These are phyloP conservation scores for Congeria kusceri DNA, from an alignment of 2,888 invertebrate species.

Conservation along the genomic window DNA sequence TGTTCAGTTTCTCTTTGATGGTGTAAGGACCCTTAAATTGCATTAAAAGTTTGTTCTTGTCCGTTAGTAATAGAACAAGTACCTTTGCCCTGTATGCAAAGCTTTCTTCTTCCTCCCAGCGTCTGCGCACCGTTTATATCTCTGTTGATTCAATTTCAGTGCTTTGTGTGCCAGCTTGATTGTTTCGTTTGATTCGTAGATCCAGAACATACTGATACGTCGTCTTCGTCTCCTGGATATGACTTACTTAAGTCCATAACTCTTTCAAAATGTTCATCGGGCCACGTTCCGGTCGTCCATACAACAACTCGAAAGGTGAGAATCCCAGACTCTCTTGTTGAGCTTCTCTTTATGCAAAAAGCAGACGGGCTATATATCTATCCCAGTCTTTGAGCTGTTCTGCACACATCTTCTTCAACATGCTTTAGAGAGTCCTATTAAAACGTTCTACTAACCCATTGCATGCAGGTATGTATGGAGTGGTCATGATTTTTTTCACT, in stretches of 20 bases:
- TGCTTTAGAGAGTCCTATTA: constrained; percentile 50
- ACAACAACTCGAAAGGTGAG: constrained; percentile 47
- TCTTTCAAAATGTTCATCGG: constrained; percentile 16
- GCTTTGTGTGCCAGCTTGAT: constrained; percentile 47
- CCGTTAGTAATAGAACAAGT: constrained; percentile 56
- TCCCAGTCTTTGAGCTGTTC: constrained; percentile 65
- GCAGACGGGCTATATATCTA: constrained; percentile 43
- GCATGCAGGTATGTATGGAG: constrained; percentile 54
- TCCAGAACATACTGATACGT: constrained; percentile 17
- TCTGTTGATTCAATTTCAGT: constrained; percentile 14
- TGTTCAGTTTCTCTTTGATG: constrained; percentile 11
- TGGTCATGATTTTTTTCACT: constrained; percentile 48
- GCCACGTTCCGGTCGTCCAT: constrained; percentile 12
- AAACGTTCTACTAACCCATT: constrained; percentile 56
- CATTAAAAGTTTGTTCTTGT: constrained; percentile 56
- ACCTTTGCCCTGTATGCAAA: constrained; percentile 43
- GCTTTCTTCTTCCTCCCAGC: constrained; percentile 10
- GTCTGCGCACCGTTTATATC: constrained; percentile 27
- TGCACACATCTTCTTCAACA: constrained; percentile 55
- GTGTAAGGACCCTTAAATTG: constrained; percentile 44
- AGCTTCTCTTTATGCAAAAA: constrained; percentile 65
- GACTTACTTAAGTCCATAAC: constrained; percentile 1
- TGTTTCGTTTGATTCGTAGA: constrained; percentile 49
- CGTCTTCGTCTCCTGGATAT: constrained; percentile 4
- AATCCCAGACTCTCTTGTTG: constrained; percentile 57